phyloP scores from a whole-genome alignment of 2,797 vertebrate genomes.

The Acomys russatus region DNA sequence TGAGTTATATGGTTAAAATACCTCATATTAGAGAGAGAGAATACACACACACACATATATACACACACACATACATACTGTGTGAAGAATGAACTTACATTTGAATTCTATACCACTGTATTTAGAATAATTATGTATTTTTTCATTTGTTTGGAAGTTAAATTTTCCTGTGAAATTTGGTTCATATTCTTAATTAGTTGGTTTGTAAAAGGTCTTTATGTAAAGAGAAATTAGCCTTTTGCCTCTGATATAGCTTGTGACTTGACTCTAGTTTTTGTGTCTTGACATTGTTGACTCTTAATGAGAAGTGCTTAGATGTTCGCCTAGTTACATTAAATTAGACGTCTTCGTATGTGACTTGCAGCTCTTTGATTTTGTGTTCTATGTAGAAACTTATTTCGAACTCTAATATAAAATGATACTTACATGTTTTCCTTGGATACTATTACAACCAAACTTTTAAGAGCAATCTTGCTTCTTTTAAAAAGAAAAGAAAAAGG shows the following conservation, averaged over 20 bases:
- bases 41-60: no score
- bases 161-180: conserved; percentile 46
- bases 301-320: conserved; percentile 26
- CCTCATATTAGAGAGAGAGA: no score
- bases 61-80: no score
- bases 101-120: no score
- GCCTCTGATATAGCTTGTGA: neutral
- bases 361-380: conserved; percentile 23
- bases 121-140: neutral
- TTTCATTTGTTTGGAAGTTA: conserved; percentile 9
- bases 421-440: conserved; percentile 8
- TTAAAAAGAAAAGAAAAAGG: neutral
- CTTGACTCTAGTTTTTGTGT: neutral
- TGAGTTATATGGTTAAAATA: no score
- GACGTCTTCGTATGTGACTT: neutral
- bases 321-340: neutral
- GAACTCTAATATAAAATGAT: conserved; percentile 35
- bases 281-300: conserved; percentile 1
- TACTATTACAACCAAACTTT: conserved; percentile 18
- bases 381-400: conserved; percentile 49
- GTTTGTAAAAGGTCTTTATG: conserved; percentile 6
- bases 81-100: no score
- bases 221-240: conserved; percentile 28
- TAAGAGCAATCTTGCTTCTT: conserved; percentile 17
- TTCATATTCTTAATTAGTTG: neutral